phyloP scores from a whole-genome alignment of 2,888 invertebrate species.

The Barypeithes pellucidus region DNA sequence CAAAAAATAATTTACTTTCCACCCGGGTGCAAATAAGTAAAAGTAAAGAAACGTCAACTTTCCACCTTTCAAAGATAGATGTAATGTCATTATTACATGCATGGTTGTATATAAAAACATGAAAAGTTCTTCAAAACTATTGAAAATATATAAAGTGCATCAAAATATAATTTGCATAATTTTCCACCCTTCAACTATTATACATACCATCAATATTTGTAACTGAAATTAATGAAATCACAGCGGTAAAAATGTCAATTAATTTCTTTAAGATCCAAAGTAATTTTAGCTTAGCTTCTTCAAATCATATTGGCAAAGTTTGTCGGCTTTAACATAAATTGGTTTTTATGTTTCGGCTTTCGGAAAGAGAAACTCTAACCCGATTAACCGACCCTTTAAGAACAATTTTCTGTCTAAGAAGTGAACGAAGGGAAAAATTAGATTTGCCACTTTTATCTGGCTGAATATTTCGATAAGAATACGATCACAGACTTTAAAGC shows the following conservation, averaged over 20 bases:
- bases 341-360: conserved; percentile 7
- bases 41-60: too few relatives aligned
- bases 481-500: too few relatives aligned
- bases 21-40: too few relatives aligned
- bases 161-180: too few relatives aligned
- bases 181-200: too few relatives aligned
- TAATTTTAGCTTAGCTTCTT: neutral
- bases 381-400: neutral
- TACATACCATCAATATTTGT: too few relatives aligned
- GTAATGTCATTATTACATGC: too few relatives aligned
- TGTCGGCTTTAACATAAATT: neutral
- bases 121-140: too few relatives aligned
- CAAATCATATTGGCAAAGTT: neutral
- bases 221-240: neutral
- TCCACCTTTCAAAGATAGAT: too few relatives aligned
- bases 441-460: conserved; percentile 11
- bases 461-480: neutral
- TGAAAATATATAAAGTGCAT: too few relatives aligned
- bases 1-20: too few relatives aligned
- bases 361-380: neutral
- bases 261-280: neutral
- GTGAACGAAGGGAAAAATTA: conserved; percentile 4
- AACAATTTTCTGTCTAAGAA: neutral
- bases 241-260: neutral
- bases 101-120: too few relatives aligned